These are phyloP conservation scores for fruit fly (Drosophila melanogaster) DNA, from an alignment of 1,140 invertebrate genomes.

Conservation along the genomic window Release_6_plus_ISO1_MT NT_037436.4:10213001-10213500, in stretches of 20 bases:
- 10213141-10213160: too few species aligned
- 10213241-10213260: too few species aligned
- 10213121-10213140: background rate
- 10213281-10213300: background rate
- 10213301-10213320: background rate
- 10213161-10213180: too few species aligned
- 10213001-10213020: constrained; percentile 51
- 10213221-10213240: too few species aligned
- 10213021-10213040: constrained; percentile 6
- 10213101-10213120: background rate
- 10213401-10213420: background rate
- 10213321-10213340: background rate
- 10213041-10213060: background rate
- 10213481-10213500: constrained; percentile 32
- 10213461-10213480: constrained; percentile 21
- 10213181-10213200: too few species aligned
- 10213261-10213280: too few species aligned
- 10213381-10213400: background rate
- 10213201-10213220: too few species aligned
- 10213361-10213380: background rate
- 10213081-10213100: too few species aligned
- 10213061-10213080: constrained; percentile 6
- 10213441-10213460: constrained; percentile 3
- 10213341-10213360: background rate
- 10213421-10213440: background rate